Base-by-base conservation (phyloP, 92 coral and sea anemone genomes). In the Epizoanthus ramosus region DNA sequence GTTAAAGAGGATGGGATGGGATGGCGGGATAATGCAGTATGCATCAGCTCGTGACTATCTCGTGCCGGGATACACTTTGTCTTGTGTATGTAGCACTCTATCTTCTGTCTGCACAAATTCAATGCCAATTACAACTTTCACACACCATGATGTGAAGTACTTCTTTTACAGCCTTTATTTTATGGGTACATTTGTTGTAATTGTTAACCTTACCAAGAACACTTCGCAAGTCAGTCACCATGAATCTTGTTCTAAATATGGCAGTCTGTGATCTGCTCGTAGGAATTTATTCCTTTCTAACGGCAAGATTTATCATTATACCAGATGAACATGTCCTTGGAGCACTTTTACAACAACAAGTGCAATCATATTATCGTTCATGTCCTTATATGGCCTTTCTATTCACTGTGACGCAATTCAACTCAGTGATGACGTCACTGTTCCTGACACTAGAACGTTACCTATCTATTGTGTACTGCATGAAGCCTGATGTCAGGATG, bases 181-280 rank as follows among this genome's bases (percentile, higher is more conserved):
- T 18, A 15, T 74, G 50, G 80, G 80, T 6, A 52, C 50, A 56
- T 23, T 56, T 6, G 23, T 57, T 16, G 8, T 74, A 25, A 39
- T 54, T 56, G 21, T 74, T 53, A 74, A 74, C 23, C 53, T 74
- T 25, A 15, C 18, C 65, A 25, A 15, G 64, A 12, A 5, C 63
- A 17, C 14, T 74, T 12, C 80, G 80, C 0, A 43, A 74, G 5
- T 74, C 80, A 1, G 65, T 74, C 45, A 28, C 80, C 9, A 74
- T 74, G 80, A 74, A 56, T 8, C 80, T 74, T 15, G 65, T 57
- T 31, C 16, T 74, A 6, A 74, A 74, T 52, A 57, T 74, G 66
- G 80, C 80, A 54, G 53, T 74, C 41, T 74, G 80, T 74, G 80
- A 74, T 33, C 1, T 31, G 8, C 25, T 74, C 9, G 57, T 74